Evolutionary conservation across 2,888 invertebrate genomes (phyloP).

Genomic region (Ophioninae sp.): DNA sequence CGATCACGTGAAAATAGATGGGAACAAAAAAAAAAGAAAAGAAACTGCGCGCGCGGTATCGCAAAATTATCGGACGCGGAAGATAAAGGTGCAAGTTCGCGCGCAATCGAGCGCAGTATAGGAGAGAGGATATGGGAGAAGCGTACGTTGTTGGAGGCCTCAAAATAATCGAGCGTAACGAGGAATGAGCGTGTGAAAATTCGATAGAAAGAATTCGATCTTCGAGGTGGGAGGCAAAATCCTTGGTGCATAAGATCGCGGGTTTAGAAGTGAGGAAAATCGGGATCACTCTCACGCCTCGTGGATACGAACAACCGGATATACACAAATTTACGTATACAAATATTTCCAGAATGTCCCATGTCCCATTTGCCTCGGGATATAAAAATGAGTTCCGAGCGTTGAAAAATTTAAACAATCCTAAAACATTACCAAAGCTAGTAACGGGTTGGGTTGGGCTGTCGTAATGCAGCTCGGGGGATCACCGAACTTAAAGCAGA

Average conservation of each 20-base stretch:
- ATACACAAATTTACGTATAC: not conserved
- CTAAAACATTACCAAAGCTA: too few species aligned
- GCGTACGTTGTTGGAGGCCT: not conserved
- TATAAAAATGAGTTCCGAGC: too few species aligned
- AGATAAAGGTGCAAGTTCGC: slow-evolving; percentile 21
- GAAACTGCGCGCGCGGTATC: not conserved
- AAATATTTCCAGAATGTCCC: not conserved
- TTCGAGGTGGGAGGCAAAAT: slow-evolving; percentile 15
- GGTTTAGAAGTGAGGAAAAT: slow-evolving; percentile 31
- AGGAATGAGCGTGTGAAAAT: slow-evolving; percentile 45
- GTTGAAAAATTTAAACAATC: too few species aligned
- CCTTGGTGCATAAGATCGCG: not conserved
- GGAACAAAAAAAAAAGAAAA: not conserved
- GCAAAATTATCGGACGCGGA: slow-evolving; percentile 13
- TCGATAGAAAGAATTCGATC: slow-evolving; percentile 39
- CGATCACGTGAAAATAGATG: slow-evolving; percentile 19
- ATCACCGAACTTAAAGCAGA: too few species aligned
- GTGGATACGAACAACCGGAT: slow-evolving; percentile 3
- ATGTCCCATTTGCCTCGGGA: not conserved
- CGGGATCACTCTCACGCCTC: slow-evolving; percentile 58
- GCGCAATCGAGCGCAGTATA: not conserved
- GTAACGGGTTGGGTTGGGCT: too few species aligned
- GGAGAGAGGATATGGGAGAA: slow-evolving; percentile 19
- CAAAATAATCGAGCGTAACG: not conserved
- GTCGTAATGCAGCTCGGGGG: too few species aligned